A percentile compares a stretch with the other conserved stretches of the same genome.
These are phyloP conservation scores for Stichodactyla mertensii DNA, from an alignment of 64 coral and sea anemone genomes.

Conservation along the genomic window DNA sequence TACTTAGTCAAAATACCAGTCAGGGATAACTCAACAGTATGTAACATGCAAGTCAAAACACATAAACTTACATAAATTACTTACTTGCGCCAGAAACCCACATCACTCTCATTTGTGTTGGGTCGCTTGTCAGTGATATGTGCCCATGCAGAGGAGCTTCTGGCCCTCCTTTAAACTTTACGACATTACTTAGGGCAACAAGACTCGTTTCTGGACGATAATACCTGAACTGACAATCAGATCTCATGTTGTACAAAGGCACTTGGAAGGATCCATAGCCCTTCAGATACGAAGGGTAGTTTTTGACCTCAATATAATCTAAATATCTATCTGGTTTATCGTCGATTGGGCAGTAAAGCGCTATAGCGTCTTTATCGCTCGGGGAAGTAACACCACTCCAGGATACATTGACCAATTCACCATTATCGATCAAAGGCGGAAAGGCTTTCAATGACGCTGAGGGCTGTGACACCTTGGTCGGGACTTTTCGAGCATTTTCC, in stretches of 20 bases:
- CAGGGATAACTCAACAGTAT: no score
- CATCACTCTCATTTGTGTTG: slow-evolving; percentile 81
- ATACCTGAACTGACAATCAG: slow-evolving; percentile 79
- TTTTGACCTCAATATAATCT: slow-evolving; percentile 48
- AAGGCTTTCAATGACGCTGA: slow-evolving; percentile 53
- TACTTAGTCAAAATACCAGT: no score
- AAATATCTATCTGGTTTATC: slow-evolving; percentile 46
- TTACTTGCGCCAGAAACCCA: slow-evolving; percentile 94
- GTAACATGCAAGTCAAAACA: neutral
- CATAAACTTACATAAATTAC: neutral
- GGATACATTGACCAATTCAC: slow-evolving; percentile 44
- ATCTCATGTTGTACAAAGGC: slow-evolving; percentile 64
- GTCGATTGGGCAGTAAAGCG: slow-evolving; percentile 50
- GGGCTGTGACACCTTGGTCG: slow-evolving; percentile 21
- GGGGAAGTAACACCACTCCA: slow-evolving; percentile 55
- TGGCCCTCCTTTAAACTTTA: slow-evolving; percentile 61
- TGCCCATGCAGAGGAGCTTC: slow-evolving; percentile 64
- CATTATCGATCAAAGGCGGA: slow-evolving; percentile 57
- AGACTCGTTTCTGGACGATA: slow-evolving; percentile 35
- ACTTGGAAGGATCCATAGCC: slow-evolving; percentile 70
- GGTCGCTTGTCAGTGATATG: slow-evolving; percentile 46
- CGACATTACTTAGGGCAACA: slow-evolving; percentile 44
- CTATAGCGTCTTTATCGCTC: slow-evolving; percentile 37
- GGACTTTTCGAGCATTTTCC: neutral
- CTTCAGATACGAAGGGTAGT: slow-evolving; percentile 37